Conservation (phyloP, 2,888 invertebrate species). For the Phrixothrix hirtus region DNA sequence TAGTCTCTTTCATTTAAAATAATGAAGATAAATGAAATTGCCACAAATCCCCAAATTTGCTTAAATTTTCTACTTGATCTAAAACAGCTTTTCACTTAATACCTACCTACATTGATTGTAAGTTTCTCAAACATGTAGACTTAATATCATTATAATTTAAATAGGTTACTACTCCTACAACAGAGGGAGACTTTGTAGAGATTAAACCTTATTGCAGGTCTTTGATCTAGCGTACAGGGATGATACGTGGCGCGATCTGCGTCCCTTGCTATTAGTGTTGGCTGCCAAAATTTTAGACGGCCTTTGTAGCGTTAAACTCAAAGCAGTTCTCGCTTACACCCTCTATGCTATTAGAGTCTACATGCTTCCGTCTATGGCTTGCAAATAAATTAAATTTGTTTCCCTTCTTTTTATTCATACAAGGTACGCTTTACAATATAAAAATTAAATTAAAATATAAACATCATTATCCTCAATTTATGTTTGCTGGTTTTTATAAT, state of each 20-base stretch:
- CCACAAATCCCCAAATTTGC: background rate
- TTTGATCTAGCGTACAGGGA: slow-evolving; percentile 28
- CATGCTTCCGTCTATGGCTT: slow-evolving; percentile 4
- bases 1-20: no score
- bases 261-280: slow-evolving; percentile 27
- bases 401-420: no score
- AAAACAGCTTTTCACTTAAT: slow-evolving; percentile 9
- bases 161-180: slow-evolving; percentile 25
- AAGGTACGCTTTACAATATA: no score
- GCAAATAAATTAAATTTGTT: slow-evolving; percentile 6
- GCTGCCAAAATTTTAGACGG: slow-evolving; percentile 27
- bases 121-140: slow-evolving; percentile 22
- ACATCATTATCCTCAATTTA: no score
- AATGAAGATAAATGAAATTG: background rate
- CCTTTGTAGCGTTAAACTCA: slow-evolving; percentile 25
- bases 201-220: slow-evolving; percentile 29
- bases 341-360: slow-evolving; percentile 13
- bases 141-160: slow-evolving; percentile 29
- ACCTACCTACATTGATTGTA: slow-evolving; percentile 20
- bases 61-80: background rate
- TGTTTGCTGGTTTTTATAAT: no score
- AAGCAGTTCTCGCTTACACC: slow-evolving; percentile 14
- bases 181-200: slow-evolving; percentile 26
- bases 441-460: no score
- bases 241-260: slow-evolving; percentile 25